phyloP scores from a whole-genome alignment of 2,888 invertebrate species.

The Drosophila glabriapex region DNA sequence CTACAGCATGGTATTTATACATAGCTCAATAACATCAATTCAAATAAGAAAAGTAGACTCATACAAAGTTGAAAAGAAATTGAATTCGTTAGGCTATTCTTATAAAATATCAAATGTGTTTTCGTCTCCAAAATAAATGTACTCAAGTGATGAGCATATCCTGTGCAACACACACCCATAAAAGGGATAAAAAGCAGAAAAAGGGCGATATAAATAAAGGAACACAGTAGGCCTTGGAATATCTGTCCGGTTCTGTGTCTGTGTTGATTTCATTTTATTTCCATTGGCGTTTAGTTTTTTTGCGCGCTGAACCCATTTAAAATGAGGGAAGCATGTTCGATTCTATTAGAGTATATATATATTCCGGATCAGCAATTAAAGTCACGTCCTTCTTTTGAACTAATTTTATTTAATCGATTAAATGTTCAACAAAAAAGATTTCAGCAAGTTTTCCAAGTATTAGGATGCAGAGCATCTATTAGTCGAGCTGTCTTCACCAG shows the following conservation, averaged over 20 bases:
- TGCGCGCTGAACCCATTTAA: background rate
- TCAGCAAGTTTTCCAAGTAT: background rate
- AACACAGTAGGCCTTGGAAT: constrained; percentile 16
- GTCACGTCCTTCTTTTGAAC: background rate
- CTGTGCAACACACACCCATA: background rate
- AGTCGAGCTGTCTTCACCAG: background rate
- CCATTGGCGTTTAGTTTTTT: background rate
- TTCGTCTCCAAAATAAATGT: background rate
- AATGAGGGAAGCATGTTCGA: background rate
- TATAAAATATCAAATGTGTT: background rate
- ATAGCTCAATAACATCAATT: background rate
- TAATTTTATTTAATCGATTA: constrained; percentile 4
- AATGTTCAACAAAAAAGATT: no score
- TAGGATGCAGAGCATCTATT: background rate
- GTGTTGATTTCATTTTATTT: constrained; percentile 64
- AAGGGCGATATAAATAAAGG: constrained; percentile 32
- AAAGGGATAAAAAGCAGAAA: constrained; percentile 7
- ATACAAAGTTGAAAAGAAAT: no score
- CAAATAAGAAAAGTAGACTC: no score
- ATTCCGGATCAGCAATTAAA: background rate
- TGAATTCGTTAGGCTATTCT: no score
- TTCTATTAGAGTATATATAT: background rate
- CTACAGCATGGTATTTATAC: background rate
- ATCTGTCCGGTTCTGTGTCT: constrained; percentile 5
- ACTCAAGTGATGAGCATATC: background rate